Percentiles rank a stretch among this genome's conserved stretches.
Evolutionary conservation across 2,113 vertebrate genomes (phyloP).

Genomic region (Rhea pennata): DNA sequence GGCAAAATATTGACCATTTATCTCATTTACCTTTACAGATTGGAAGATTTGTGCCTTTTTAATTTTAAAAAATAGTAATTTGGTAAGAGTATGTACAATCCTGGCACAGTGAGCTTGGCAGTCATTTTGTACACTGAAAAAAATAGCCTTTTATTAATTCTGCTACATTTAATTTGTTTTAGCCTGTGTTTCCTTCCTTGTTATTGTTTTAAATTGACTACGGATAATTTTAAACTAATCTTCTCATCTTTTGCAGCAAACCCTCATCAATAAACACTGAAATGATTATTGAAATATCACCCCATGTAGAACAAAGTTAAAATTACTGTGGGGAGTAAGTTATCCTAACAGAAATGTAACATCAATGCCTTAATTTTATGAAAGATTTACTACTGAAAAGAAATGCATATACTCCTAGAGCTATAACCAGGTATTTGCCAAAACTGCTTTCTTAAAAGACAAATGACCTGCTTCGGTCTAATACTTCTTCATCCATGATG

Average conservation of each 20-base stretch:
- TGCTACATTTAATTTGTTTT: conserved; percentile 74
- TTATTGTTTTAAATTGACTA: conserved; percentile 79
- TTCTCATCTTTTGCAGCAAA: conserved; percentile 77
- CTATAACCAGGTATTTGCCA: conserved; percentile 41
- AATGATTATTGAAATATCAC: conserved; percentile 81
- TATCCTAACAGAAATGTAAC: conserved; percentile 74
- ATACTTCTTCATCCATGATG: background rate
- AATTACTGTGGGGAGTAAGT: conserved; percentile 79
- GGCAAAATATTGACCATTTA: background rate
- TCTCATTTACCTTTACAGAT: background rate
- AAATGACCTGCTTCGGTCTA: background rate
- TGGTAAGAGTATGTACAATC: background rate
- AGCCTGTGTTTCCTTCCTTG: conserved; percentile 58
- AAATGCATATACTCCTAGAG: background rate
- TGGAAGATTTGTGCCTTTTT: background rate
- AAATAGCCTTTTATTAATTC: conserved; percentile 60
- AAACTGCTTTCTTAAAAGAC: conserved; percentile 22
- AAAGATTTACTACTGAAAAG: conserved; percentile 66
- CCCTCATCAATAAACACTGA: conserved; percentile 80
- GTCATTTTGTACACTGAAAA: background rate
- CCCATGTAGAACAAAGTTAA: conserved; percentile 78
- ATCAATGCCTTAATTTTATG: conserved; percentile 71
- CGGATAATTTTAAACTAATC: conserved; percentile 81
- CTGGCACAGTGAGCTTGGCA: background rate
- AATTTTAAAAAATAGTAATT: background rate